phyloP scores from a whole-genome alignment of 2,797 vertebrate genomes.

The Eidolon dupreanum region DNA sequence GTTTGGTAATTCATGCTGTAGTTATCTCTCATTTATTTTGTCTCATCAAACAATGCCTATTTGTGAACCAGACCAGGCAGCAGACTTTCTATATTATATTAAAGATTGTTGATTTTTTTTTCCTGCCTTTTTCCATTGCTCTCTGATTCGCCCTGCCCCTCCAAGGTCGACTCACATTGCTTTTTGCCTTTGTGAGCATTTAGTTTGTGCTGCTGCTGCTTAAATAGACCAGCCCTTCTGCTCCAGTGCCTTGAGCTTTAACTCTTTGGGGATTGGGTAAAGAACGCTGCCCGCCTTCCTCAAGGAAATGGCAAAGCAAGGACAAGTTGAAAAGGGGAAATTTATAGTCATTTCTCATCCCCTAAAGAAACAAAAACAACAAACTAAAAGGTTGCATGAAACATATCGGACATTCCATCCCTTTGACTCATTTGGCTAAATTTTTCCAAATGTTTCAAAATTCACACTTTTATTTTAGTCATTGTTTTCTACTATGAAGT shows the following conservation, averaged over 20 bases:
- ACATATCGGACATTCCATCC: conserved; percentile 83
- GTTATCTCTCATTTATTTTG: conserved; percentile 61
- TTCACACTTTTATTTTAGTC: conserved; percentile 57
- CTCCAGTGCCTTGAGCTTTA: conserved; percentile 81
- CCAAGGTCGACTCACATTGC: conserved; percentile 94
- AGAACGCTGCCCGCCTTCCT: conserved; percentile 73
- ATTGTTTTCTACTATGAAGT: conserved; percentile 56
- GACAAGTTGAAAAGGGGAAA: conserved; percentile 75
- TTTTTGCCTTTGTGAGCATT: conserved; percentile 89
- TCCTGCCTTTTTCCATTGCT: not conserved
- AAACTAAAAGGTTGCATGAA: conserved; percentile 79
- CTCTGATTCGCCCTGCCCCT: conserved; percentile 75
- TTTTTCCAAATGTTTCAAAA: conserved; percentile 75
- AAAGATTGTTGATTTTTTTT: conserved; percentile 50
- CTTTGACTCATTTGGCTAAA: conserved; percentile 82
- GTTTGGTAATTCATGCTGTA: conserved; percentile 70
- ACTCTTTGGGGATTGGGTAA: conserved; percentile 79
- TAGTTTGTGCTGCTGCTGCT: conserved; percentile 83
- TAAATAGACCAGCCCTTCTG: conserved; percentile 76
- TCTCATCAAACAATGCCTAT: conserved; percentile 63
- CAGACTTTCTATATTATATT: not conserved
- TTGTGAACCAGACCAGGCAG: conserved; percentile 2
- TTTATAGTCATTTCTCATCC: conserved; percentile 70
- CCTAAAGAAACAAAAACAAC: conserved; percentile 81
- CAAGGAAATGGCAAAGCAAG: conserved; percentile 83